Evolutionary conservation across 2,888 invertebrate species (phyloP).

Genomic region (Polydrusus cervinus): DNA sequence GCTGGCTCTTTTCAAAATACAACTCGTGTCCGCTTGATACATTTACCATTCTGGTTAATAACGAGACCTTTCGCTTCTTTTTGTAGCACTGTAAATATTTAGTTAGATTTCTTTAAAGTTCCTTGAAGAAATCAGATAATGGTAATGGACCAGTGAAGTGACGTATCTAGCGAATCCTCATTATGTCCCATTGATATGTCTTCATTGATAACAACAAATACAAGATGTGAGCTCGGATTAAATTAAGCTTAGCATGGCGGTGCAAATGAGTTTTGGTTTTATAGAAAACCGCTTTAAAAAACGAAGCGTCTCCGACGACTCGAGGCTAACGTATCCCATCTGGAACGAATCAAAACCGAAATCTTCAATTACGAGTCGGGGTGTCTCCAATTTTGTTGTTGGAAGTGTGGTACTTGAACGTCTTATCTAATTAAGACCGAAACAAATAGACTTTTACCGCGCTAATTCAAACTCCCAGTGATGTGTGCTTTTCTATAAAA

Average conservation of each 20-base stretch:
- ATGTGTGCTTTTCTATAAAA: neutral
- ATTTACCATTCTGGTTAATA: neutral
- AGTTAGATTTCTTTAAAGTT: too few relatives aligned
- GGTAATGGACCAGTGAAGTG: neutral
- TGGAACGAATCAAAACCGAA: constrained; percentile 17
- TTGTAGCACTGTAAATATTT: too few relatives aligned
- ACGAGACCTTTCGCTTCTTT: too few relatives aligned
- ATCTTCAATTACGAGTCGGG: constrained; percentile 3
- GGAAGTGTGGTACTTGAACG: constrained; percentile 28
- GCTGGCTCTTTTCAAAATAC: constrained; percentile 12
- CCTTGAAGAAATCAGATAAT: too few relatives aligned
- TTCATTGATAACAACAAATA: neutral
- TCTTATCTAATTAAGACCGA: constrained; percentile 28
- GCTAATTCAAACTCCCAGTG: neutral
- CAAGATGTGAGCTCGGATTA: neutral
- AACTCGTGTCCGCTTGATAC: constrained; percentile 9
- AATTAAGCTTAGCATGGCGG: neutral
- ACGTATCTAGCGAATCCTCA: too few relatives aligned
- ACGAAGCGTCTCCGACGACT: neutral
- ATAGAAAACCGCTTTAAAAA: neutral
- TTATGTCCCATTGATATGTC: too few relatives aligned
- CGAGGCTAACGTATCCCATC: neutral
- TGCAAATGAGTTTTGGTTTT: neutral
- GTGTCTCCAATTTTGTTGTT: constrained; percentile 17
- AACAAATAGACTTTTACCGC: neutral